These are phyloP conservation scores for Drosophila repleta DNA, from an alignment of 1,140 invertebrate genomes.

Conservation along the genomic window DNA sequence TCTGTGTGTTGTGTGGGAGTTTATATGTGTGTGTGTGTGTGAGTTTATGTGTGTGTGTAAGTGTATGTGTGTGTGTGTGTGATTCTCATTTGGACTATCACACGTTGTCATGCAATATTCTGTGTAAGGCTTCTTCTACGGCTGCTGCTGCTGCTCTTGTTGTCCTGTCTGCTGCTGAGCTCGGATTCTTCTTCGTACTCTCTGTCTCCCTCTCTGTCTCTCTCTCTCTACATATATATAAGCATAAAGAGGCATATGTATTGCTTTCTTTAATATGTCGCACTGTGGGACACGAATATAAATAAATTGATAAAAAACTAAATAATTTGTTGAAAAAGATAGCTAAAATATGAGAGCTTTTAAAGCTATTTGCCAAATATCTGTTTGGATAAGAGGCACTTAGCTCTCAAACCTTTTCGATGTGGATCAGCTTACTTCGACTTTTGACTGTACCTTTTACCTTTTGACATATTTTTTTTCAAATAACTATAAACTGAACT, in stretches of 20 bases:
- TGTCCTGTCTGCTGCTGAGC: conserved; percentile 29
- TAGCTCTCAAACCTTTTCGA: too few relatives aligned
- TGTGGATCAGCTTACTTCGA: too few relatives aligned
- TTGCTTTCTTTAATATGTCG: conserved; percentile 10
- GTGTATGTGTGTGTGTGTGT: conserved; percentile 25
- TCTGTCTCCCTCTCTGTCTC: too few relatives aligned
- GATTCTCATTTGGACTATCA: conserved; percentile 53
- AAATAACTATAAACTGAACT: too few relatives aligned
- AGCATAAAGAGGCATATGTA: conserved; percentile 8
- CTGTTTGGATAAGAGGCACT: too few relatives aligned
- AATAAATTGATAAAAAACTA: background rate
- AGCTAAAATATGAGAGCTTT: too few relatives aligned
- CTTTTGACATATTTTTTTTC: too few relatives aligned
- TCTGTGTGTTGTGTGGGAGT: conserved; percentile 28
- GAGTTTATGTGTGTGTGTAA: background rate
- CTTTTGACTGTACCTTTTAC: too few relatives aligned
- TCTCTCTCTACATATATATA: too few relatives aligned
- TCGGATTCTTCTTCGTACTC: conserved; percentile 28
- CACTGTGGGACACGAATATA: conserved; percentile 6
- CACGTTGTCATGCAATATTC: conserved; percentile 76
- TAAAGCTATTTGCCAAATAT: too few relatives aligned
- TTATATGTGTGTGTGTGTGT: background rate
- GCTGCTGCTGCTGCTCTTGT: conserved; percentile 21
- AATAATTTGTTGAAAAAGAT: too few relatives aligned
- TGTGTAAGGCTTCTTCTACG: conserved; percentile 33